Evolutionary conservation across 2,113 vertebrate genomes (phyloP).

Genomic region (Sturnus vulgaris): DNA sequence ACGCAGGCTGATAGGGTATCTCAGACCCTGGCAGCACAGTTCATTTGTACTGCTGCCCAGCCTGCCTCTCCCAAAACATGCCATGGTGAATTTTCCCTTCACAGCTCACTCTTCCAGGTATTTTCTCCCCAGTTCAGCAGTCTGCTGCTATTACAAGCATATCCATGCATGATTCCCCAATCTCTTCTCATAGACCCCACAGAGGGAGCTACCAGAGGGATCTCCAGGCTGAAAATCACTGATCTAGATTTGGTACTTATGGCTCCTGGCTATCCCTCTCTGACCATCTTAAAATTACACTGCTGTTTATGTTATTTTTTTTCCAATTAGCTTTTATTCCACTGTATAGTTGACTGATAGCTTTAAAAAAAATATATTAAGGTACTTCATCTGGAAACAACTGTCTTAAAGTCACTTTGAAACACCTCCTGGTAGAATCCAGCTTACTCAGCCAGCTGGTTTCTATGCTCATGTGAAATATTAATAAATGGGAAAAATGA

Average conservation of each 20-base stretch:
- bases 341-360: background rate
- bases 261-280: background rate
- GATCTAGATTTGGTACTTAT: background rate
- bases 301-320: background rate
- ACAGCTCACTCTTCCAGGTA: background rate
- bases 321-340: background rate
- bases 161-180: rapidly evolving
- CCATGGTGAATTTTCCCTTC: rapidly evolving
- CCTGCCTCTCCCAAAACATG: background rate
- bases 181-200: background rate
- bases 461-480: background rate
- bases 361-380: background rate
- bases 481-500: background rate
- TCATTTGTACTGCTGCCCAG: background rate
- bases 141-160: background rate
- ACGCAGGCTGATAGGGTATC: background rate
- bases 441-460: background rate
- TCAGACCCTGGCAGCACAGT: background rate
- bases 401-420: background rate
- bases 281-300: background rate
- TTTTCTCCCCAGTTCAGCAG: background rate
- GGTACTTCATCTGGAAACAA: background rate
- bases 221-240: background rate
- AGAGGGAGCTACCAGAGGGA: background rate
- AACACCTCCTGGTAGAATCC: background rate